Percentiles rank a stretch among this genome's conserved stretches.
Evolutionary conservation across 2,888 invertebrate genomes (phyloP).

Genomic region (Drosophila yooni): DNA sequence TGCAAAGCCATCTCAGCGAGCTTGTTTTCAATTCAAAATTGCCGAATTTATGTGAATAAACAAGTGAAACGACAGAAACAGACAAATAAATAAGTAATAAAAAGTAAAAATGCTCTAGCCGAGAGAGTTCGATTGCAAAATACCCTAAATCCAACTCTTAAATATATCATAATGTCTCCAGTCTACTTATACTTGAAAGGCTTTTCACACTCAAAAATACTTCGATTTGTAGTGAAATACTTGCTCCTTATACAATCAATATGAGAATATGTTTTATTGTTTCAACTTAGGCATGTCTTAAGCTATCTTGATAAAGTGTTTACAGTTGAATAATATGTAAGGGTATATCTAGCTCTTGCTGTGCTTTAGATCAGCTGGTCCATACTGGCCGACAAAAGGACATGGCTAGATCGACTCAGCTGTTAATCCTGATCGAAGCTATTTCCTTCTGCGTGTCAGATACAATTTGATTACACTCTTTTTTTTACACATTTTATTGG

Average conservation of each 20-base stretch:
- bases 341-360: accelerated
- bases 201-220: not conserved
- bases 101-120: not conserved
- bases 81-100: not conserved
- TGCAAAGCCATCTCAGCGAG: not conserved
- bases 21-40: conserved; percentile 42
- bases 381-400: not conserved
- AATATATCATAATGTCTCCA: not conserved
- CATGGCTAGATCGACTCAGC: not conserved
- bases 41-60: conserved; percentile 34
- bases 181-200: not conserved
- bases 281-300: not conserved
- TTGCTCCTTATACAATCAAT: not conserved
- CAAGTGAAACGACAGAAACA: conserved; percentile 6
- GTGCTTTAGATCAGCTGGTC: not conserved
- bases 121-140: not conserved
- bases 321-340: not conserved
- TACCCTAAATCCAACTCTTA: not conserved
- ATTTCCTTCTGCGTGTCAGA: not conserved
- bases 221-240: not conserved
- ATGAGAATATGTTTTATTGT: not conserved
- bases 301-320: not conserved
- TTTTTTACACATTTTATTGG: not conserved
- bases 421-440: not conserved
- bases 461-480: not conserved